Evolutionary conservation across 2,113 vertebrate species (phyloP).

Genomic region (Dipodomys ordii): DNA sequence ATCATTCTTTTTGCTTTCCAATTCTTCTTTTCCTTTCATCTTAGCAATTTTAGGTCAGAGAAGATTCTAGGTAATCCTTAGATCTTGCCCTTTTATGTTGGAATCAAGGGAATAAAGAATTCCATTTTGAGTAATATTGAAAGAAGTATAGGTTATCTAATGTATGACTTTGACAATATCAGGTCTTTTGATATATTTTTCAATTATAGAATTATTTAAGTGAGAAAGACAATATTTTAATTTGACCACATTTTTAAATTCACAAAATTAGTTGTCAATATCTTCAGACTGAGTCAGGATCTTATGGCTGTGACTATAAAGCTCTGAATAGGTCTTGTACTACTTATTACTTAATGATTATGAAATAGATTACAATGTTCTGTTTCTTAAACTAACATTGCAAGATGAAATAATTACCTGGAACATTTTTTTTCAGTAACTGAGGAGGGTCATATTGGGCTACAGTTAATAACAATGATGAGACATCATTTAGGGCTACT

Average conservation of each 20-base stretch:
- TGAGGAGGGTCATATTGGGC: background rate
- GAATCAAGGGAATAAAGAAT: background rate
- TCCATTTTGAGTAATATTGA: background rate
- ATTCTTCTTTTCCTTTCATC: slow-evolving; percentile 8
- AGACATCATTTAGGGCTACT: background rate
- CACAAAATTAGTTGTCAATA: background rate
- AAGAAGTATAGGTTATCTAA: background rate
- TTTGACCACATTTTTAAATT: background rate
- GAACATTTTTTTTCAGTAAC: slow-evolving; percentile 17
- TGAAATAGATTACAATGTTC: background rate
- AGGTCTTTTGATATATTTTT: slow-evolving; percentile 28
- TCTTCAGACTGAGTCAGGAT: background rate
- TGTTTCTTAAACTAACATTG: slow-evolving; percentile 4
- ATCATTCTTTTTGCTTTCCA: background rate
- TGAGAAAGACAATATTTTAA: background rate
- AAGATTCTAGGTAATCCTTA: background rate
- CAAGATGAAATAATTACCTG: slow-evolving; percentile 42
- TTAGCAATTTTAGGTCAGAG: slow-evolving; percentile 11
- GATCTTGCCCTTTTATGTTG: background rate
- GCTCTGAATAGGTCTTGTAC: slow-evolving; percentile 43
- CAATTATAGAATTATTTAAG: background rate
- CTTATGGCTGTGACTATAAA: background rate
- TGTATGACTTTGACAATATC: background rate
- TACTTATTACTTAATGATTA: slow-evolving; percentile 19
- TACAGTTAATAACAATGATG: slow-evolving; percentile 21